phyloP scores from a whole-genome alignment of 1,140 invertebrate species.

The Dinoponera quadriceps region DNA sequence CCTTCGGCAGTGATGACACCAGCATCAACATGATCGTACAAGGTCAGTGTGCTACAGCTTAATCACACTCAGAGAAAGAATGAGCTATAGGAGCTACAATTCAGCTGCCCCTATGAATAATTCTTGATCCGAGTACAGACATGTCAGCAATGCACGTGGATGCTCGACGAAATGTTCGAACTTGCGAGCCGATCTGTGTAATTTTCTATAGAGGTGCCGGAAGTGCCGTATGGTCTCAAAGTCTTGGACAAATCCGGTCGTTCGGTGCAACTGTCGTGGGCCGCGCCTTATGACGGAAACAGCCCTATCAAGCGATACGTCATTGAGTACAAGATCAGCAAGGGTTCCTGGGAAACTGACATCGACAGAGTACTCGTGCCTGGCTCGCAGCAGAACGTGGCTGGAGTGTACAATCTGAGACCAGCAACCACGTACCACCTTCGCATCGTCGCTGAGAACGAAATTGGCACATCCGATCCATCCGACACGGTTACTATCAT shows the following conservation, averaged over 20 bases:
- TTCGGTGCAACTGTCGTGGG: conserved; percentile 96
- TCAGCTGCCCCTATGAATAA: no score
- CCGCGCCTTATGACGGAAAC: conserved; percentile 97
- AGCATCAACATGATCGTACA: conserved; percentile 98
- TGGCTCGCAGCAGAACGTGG: conserved; percentile 92
- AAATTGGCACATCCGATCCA: conserved; percentile 95
- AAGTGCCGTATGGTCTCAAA: conserved; percentile 95
- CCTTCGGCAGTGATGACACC: conserved; percentile 97
- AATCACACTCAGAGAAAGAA: neutral
- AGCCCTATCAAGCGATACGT: conserved; percentile 96
- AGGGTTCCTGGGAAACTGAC: conserved; percentile 93
- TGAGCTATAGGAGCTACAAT: no score
- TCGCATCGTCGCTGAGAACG: conserved; percentile 97
- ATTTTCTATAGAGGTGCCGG: conserved; percentile 92
- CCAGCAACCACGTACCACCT: conserved; percentile 97
- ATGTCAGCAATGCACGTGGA: neutral
- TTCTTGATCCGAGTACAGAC: no score
- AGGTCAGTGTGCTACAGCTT: conserved; percentile 86
- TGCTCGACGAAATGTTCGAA: neutral
- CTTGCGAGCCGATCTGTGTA: neutral
- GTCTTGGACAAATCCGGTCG: conserved; percentile 96
- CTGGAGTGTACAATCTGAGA: conserved; percentile 94
- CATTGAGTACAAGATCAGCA: conserved; percentile 97
- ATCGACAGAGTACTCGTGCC: conserved; percentile 94
- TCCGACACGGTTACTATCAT: conserved; percentile 97